Conservation (phyloP, 2,113 vertebrate species). For the Jacana jacana region DNA sequence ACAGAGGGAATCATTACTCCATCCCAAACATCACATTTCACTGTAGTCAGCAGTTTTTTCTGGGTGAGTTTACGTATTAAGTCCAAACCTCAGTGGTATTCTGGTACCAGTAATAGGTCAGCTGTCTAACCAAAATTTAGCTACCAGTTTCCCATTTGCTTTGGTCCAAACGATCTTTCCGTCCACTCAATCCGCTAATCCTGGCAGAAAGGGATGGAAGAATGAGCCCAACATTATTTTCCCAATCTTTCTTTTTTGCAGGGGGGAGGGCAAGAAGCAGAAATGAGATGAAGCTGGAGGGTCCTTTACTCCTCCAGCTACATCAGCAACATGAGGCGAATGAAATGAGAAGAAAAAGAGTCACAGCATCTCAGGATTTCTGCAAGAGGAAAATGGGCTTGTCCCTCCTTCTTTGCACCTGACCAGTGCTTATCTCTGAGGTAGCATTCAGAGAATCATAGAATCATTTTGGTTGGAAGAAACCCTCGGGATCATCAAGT, state of each 20-base stretch:
- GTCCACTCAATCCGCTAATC: accelerated
- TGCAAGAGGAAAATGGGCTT: neutral
- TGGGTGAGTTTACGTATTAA: neutral
- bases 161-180: neutral
- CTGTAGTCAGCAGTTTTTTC: neutral
- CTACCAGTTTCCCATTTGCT: neutral
- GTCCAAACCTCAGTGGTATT: neutral
- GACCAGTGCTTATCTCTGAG: neutral
- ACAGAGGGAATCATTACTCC: neutral
- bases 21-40: neutral
- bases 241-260: neutral
- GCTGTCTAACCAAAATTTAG: neutral
- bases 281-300: neutral
- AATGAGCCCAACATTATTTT: neutral
- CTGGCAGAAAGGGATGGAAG: neutral
- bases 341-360: neutral
- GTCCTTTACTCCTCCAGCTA: neutral
- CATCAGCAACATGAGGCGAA: neutral
- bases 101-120: neutral
- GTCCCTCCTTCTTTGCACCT: too few species aligned
- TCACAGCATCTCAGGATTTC: neutral
- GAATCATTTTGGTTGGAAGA: too few species aligned
- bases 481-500: too few species aligned
- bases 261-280: neutral
- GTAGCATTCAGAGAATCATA: too few species aligned